Percentiles rank a stretch among this genome's conserved stretches.
Evolutionary conservation across 2,888 invertebrate genomes (phyloP).

Genomic region (Ferrisia virgata): DNA sequence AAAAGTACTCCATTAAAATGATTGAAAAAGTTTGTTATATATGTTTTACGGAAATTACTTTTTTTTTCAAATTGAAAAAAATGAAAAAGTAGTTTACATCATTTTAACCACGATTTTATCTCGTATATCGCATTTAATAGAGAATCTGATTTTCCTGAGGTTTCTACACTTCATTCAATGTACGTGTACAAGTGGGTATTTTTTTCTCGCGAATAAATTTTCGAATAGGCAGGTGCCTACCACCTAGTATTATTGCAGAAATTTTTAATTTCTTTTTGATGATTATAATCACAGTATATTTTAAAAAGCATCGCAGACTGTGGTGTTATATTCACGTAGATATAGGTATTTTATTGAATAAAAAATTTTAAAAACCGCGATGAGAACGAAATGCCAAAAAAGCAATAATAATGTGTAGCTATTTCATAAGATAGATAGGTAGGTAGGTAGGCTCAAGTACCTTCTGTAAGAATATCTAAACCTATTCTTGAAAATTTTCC

Average conservation of each 20-base stretch:
- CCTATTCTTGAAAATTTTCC: background rate
- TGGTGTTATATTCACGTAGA: background rate
- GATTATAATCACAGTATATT: background rate
- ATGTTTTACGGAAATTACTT: slow-evolving; percentile 39
- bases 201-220: background rate
- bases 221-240: no score
- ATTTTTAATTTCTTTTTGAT: background rate
- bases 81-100: slow-evolving; percentile 14
- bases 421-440: background rate
- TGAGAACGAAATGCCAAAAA: no score
- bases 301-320: background rate
- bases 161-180: background rate
- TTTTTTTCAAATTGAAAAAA: background rate
- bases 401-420: background rate
- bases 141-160: background rate
- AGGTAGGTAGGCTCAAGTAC: no score
- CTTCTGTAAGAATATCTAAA: background rate
- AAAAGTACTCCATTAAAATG: slow-evolving; percentile 40
- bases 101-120: slow-evolving; percentile 1
- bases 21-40: slow-evolving; percentile 39
- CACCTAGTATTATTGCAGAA: background rate
- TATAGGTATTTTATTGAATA: background rate
- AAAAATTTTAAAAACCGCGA: background rate
- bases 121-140: background rate
- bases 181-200: background rate